These are phyloP conservation scores for Sceloporus tristichus DNA, from an alignment of 2,113 vertebrate species.

Conservation along the genomic window DNA sequence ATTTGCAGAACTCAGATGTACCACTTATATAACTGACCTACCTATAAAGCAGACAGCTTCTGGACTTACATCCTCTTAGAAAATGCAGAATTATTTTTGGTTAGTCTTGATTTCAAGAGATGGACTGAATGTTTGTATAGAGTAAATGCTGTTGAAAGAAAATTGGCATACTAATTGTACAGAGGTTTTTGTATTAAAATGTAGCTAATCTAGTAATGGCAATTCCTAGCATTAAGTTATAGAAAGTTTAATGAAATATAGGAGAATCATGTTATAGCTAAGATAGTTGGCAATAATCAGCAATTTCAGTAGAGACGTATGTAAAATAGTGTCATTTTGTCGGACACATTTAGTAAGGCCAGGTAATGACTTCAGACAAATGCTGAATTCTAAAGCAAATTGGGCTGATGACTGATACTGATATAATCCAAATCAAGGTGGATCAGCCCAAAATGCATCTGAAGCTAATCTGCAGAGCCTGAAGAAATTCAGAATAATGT, in stretches of 20 bases:
- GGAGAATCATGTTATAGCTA: background rate
- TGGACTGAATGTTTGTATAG: background rate
- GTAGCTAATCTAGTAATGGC: background rate
- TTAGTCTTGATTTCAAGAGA: conserved; percentile 2
- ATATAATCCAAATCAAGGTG: no score
- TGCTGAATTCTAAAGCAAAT: no score
- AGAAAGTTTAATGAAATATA: conserved; percentile 2
- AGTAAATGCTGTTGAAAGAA: background rate
- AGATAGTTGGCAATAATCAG: background rate
- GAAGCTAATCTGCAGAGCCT: no score
- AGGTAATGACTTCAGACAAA: no score
- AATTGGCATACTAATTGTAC: background rate
- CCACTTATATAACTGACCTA: conserved; percentile 27
- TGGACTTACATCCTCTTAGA: background rate
- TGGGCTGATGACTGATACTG: no score
- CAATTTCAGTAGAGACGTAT: no score
- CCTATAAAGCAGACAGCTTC: conserved; percentile 4
- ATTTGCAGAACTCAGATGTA: background rate
- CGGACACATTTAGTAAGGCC: no score
- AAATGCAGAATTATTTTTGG: background rate
- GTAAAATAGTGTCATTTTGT: no score
- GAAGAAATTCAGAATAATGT: no score
- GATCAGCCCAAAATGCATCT: no score
- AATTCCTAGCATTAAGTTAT: background rate
- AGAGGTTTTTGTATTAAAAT: background rate